Evolutionary conservation across 2,113 vertebrate species (phyloP).

Genomic region (Tenebrosternarchus preto): DNA sequence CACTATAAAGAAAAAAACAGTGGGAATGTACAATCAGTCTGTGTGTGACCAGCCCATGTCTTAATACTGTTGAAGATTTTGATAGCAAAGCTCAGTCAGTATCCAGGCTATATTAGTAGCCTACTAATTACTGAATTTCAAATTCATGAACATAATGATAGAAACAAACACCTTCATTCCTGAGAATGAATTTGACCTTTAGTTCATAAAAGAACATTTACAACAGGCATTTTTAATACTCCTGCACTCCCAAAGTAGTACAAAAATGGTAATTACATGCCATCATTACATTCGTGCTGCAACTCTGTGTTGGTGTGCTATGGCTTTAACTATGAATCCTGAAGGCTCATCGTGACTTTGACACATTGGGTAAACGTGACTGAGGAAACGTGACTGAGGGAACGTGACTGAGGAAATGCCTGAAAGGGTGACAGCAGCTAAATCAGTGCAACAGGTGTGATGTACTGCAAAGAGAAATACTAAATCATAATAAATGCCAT

Average conservation of each 20-base stretch:
- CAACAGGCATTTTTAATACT: too few species aligned
- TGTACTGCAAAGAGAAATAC: conserved; percentile 1
- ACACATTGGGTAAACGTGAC: not conserved
- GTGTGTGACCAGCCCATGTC: too few species aligned
- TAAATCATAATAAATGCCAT: not conserved
- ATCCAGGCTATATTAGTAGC: too few species aligned
- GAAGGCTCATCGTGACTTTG: not conserved
- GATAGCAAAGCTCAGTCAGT: too few species aligned
- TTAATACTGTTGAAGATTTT: too few species aligned
- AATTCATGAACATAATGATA: too few species aligned
- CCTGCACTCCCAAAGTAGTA: not conserved
- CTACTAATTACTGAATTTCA: too few species aligned
- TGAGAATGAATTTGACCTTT: too few species aligned
- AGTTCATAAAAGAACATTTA: too few species aligned
- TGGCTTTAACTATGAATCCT: not conserved
- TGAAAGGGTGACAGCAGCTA: not conserved
- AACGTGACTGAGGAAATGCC: not conserved
- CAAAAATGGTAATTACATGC: not conserved
- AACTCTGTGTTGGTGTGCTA: not conserved
- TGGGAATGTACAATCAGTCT: too few species aligned
- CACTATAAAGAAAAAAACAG: too few species aligned
- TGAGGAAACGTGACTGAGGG: not conserved
- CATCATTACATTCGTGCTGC: not conserved
- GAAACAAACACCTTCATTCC: too few species aligned
- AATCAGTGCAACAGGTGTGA: not conserved